Conservation (phyloP, 1,140 invertebrate genomes). For the Lanistes nyassanus region DNA sequence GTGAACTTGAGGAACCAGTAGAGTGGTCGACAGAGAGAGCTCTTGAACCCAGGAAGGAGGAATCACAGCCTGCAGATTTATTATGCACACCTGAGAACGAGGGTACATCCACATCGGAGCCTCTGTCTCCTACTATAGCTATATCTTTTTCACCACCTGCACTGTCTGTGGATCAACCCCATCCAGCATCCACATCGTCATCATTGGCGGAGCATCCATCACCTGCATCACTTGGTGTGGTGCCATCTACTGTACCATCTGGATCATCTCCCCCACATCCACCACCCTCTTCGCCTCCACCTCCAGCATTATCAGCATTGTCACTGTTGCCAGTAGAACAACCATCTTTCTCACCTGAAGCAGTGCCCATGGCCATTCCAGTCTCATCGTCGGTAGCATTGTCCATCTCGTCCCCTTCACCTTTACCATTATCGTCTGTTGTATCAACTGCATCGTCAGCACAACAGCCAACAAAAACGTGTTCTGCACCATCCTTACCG, state of each 20-base stretch:
- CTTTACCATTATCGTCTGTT: neutral
- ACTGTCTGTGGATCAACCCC: neutral
- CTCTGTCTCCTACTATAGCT: neutral
- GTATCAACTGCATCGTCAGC: too few species aligned
- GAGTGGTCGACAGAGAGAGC: too few species aligned
- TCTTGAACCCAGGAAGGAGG: too few species aligned
- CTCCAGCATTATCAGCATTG: neutral
- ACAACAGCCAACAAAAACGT: too few species aligned
- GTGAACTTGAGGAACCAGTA: neutral
- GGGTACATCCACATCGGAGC: too few species aligned
- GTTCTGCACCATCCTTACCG: too few species aligned
- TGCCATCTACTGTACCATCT: neutral
- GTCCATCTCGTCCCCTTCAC: neutral
- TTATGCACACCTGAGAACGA: too few species aligned
- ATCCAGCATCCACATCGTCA: neutral
- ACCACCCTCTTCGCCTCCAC: conserved; percentile 2
- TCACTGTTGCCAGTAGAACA: neutral
- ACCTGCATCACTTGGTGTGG: neutral
- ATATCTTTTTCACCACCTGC: neutral
- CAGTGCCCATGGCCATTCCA: too few species aligned
- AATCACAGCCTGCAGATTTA: too few species aligned
- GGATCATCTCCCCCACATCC: neutral
- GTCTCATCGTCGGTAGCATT: too few species aligned
- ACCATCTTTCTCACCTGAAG: neutral
- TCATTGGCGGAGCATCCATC: neutral